phyloP scores from a whole-genome alignment of 2,113 vertebrate species.

The Acinonyx jubatus region DNA sequence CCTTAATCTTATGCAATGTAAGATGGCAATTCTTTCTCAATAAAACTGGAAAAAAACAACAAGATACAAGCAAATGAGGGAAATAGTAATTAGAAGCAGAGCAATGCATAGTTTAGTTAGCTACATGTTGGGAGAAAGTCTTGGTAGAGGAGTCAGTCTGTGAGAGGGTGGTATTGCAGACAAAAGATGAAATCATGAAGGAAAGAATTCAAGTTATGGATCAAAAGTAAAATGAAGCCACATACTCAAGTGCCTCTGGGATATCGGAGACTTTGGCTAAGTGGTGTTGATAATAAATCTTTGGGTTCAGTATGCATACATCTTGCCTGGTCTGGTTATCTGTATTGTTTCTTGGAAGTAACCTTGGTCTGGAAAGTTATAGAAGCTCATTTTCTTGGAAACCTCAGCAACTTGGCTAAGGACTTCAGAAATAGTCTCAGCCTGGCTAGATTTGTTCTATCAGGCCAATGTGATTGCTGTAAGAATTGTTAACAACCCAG shows the following conservation, averaged over 20 bases:
- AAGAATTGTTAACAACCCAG: not conserved
- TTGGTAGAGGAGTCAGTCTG: not conserved
- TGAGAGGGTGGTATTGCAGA: not conserved
- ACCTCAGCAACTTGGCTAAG: not conserved
- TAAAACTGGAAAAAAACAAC: not conserved
- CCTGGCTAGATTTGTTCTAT: not conserved
- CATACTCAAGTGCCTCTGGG: not conserved
- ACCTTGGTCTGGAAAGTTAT: not conserved
- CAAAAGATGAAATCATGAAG: not conserved
- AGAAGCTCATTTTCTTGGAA: not conserved
- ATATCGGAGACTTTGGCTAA: not conserved
- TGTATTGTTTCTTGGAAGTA: not conserved
- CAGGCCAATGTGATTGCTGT: too few relatives aligned
- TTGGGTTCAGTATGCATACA: not conserved
- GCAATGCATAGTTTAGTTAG: not conserved
- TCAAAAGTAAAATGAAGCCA: not conserved
- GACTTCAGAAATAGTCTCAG: not conserved
- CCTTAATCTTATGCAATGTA: not conserved
- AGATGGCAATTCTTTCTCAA: not conserved
- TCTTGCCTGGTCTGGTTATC: not conserved
- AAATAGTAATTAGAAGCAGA: not conserved
- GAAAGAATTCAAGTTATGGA: not conserved
- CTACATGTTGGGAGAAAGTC: not conserved
- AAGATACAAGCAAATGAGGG: not conserved
- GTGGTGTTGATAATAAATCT: not conserved